These are phyloP conservation scores for Eledona agricola DNA, from an alignment of 2,888 invertebrate species.

Conservation along the genomic window DNA sequence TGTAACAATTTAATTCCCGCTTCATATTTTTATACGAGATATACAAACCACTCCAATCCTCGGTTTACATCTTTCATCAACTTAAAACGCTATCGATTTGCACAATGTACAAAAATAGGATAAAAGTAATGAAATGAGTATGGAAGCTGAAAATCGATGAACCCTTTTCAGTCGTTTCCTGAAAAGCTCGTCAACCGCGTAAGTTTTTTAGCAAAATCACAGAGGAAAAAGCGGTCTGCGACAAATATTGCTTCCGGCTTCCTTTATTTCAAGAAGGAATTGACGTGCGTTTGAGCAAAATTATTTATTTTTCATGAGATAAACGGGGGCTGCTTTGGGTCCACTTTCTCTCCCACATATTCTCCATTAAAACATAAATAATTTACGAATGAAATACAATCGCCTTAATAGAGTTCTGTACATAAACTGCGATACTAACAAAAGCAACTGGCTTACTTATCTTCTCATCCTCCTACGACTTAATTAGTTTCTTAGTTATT, in stretches of 20 bases:
- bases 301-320: slow-evolving; percentile 16
- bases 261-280: slow-evolving; percentile 23
- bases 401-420: no score
- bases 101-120: slow-evolving; percentile 22
- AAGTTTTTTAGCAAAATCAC: slow-evolving; percentile 23
- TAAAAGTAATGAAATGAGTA: slow-evolving; percentile 26
- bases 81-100: slow-evolving; percentile 19
- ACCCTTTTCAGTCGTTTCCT: slow-evolving; percentile 26
- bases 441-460: neutral
- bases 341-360: slow-evolving; percentile 2
- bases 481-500: neutral
- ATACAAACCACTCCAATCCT: neutral
- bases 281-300: slow-evolving; percentile 5
- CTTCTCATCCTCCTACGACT: slow-evolving; percentile 3
- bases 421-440: slow-evolving; percentile 1
- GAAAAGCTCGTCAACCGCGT: slow-evolving; percentile 22
- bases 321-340: slow-evolving; percentile 6
- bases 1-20: no score
- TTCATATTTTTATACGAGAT: no score
- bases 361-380: slow-evolving; percentile 18
- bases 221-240: slow-evolving; percentile 2
- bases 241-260: slow-evolving; percentile 18
- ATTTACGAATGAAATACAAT: no score
- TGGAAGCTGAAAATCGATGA: slow-evolving; percentile 27
- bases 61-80: slow-evolving; percentile 11